phyloP scores from a whole-genome alignment of 2,113 vertebrate species.

The Anguilla japonica region DNA sequence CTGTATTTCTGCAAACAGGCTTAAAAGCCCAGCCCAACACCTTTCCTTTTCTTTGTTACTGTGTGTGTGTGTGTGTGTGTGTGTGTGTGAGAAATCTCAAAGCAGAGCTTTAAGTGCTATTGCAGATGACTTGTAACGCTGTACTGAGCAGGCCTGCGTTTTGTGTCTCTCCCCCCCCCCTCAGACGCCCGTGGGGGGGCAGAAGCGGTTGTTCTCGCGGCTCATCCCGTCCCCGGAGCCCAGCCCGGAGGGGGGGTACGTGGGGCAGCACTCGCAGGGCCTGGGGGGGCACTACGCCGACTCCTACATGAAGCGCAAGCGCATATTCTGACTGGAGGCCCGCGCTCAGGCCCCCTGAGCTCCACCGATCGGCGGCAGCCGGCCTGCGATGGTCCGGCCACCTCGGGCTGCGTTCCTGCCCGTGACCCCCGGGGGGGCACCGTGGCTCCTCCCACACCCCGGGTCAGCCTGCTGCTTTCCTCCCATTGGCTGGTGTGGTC shows the following conservation, averaged over 20 bases:
- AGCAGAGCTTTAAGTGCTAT: too few relatives aligned
- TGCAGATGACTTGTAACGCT: too few relatives aligned
- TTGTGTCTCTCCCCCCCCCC: neutral
- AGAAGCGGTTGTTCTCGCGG: slow-evolving; percentile 86
- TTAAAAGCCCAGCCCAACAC: too few relatives aligned
- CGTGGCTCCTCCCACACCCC: slow-evolving; percentile 21
- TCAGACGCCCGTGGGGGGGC: slow-evolving; percentile 83
- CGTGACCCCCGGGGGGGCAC: slow-evolving; percentile 53
- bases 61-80: too few relatives aligned
- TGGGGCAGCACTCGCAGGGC: slow-evolving; percentile 91
- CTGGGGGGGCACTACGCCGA: slow-evolving; percentile 91
- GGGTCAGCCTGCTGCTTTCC: slow-evolving; percentile 30
- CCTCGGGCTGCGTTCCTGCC: slow-evolving; percentile 37
- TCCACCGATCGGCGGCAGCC: slow-evolving; percentile 27
- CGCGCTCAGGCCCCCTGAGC: slow-evolving; percentile 7
- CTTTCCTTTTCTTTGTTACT: too few relatives aligned
- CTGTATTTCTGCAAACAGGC: too few relatives aligned
- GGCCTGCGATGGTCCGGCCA: slow-evolving; percentile 28
- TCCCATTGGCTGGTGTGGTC: slow-evolving; percentile 31
- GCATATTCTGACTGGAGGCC: slow-evolving; percentile 76
- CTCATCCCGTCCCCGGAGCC: slow-evolving; percentile 89
- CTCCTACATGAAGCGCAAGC: slow-evolving; percentile 90
- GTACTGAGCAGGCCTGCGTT: too few relatives aligned
- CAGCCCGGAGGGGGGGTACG: slow-evolving; percentile 85
- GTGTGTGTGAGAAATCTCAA: too few relatives aligned